These are phyloP conservation scores for Cossypha caffra DNA, from an alignment of 2,797 vertebrate species.

Conservation along the genomic window DNA sequence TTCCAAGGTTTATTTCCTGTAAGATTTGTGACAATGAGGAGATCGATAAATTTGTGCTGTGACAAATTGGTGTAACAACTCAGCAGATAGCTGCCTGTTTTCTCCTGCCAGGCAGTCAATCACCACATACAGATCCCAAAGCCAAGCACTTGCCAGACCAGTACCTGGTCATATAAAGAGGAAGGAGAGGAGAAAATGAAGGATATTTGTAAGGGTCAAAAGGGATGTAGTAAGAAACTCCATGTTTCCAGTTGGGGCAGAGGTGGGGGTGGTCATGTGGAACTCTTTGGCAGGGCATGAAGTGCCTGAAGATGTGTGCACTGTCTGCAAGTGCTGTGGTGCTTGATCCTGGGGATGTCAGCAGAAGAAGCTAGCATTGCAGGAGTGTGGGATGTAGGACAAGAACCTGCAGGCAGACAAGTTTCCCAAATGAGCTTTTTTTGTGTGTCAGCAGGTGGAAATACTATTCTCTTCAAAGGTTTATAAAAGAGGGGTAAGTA, in stretches of 20 bases:
- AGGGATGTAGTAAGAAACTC: background rate
- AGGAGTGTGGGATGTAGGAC: background rate
- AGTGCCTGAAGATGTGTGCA: background rate
- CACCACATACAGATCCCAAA: background rate
- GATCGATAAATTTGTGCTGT: background rate
- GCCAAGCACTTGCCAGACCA: background rate
- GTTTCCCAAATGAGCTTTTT: background rate
- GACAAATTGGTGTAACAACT: background rate
- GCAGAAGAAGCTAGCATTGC: background rate
- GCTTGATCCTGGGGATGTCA: background rate
- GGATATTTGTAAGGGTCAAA: background rate
- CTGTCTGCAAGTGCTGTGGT: background rate
- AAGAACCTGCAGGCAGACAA: background rate
- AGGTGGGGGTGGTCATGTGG: fast-evolving
- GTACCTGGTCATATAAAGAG: background rate
- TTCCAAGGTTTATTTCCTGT: background rate
- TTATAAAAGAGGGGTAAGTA: background rate
- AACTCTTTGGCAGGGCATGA: background rate
- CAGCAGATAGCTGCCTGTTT: background rate
- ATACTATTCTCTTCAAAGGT: background rate
- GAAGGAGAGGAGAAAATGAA: background rate
- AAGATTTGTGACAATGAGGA: background rate
- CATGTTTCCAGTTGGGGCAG: background rate
- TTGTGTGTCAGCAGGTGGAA: background rate
- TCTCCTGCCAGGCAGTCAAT: background rate